Evolutionary conservation across 2,113 vertebrate species (phyloP).

Genomic region (Mobula hypostoma): DNA sequence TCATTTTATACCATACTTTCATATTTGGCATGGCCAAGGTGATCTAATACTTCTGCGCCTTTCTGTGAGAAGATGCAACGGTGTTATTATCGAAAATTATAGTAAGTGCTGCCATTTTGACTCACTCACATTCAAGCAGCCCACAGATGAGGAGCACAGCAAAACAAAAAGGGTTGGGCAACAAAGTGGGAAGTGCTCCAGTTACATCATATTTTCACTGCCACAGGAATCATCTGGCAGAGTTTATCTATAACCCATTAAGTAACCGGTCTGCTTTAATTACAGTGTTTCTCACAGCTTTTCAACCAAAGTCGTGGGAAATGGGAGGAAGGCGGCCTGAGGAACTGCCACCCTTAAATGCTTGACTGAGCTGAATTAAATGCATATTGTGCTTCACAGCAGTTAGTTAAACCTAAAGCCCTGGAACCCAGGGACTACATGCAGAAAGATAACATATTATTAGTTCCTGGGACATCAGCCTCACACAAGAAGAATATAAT

Average conservation of each 20-base stretch:
- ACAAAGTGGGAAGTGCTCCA: neutral
- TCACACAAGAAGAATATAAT: neutral
- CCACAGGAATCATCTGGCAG: neutral
- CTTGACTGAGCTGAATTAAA: neutral
- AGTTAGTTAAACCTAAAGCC: neutral
- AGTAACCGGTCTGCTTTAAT: neutral
- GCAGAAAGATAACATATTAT: neutral
- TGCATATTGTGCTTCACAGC: neutral
- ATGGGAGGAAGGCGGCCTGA: neutral
- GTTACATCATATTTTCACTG: neutral
- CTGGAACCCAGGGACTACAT: neutral
- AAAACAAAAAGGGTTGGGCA: neutral
- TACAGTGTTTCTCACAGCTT: neutral
- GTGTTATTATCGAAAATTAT: neutral
- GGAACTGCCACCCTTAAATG: neutral
- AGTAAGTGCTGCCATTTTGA: neutral
- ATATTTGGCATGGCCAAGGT: no score
- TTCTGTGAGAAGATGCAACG: neutral
- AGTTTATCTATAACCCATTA: neutral
- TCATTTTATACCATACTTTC: neutral
- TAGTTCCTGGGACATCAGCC: neutral
- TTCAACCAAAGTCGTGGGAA: neutral
- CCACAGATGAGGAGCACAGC: neutral
- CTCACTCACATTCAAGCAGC: neutral
- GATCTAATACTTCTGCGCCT: no score